Conservation (phyloP, 2,888 invertebrate genomes). For the Epinotia ramella region DNA sequence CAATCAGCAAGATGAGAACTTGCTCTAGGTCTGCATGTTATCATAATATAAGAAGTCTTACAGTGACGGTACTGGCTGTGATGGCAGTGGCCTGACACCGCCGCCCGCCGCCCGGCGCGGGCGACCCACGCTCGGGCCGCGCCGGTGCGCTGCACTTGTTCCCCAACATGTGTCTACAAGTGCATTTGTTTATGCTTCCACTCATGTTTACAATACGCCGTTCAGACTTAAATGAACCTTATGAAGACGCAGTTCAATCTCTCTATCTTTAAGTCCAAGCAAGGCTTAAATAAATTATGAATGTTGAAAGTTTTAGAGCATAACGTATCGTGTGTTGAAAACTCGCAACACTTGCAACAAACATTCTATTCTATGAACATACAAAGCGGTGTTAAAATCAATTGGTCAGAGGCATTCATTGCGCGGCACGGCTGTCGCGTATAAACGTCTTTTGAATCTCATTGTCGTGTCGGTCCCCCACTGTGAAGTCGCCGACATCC, state of each 20-base stretch:
- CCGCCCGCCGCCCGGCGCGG: conserved; percentile 46
- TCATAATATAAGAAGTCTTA: background rate
- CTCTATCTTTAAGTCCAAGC: conserved; percentile 44
- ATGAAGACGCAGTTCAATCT: conserved; percentile 62
- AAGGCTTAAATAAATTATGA: conserved; percentile 50
- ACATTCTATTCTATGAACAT: conserved; percentile 45
- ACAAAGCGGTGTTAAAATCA: conserved; percentile 78
- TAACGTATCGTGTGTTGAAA: conserved; percentile 59
- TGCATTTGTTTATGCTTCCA: conserved; percentile 77
- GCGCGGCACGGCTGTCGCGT: conserved; percentile 56
- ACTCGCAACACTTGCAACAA: conserved; percentile 43
- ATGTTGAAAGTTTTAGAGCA: conserved; percentile 41
- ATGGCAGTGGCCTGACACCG: conserved; percentile 23
- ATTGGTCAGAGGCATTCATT: conserved; percentile 80
- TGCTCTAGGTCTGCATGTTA: too few species aligned
- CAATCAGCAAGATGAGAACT: too few species aligned
- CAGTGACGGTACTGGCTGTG: conserved; percentile 14
- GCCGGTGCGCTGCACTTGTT: conserved; percentile 77
- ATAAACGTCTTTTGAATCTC: conserved; percentile 68
- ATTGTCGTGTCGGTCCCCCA: conserved; percentile 73
- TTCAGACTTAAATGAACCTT: conserved; percentile 68
- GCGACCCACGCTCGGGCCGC: conserved; percentile 51
- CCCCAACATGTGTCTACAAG: conserved; percentile 75
- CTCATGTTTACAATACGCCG: conserved; percentile 69
- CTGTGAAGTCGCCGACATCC: conserved; percentile 68